Conservation (phyloP, 30 jellyfish, hydroid and myxozoan species). For the Cassiopea xamachana region DNA sequence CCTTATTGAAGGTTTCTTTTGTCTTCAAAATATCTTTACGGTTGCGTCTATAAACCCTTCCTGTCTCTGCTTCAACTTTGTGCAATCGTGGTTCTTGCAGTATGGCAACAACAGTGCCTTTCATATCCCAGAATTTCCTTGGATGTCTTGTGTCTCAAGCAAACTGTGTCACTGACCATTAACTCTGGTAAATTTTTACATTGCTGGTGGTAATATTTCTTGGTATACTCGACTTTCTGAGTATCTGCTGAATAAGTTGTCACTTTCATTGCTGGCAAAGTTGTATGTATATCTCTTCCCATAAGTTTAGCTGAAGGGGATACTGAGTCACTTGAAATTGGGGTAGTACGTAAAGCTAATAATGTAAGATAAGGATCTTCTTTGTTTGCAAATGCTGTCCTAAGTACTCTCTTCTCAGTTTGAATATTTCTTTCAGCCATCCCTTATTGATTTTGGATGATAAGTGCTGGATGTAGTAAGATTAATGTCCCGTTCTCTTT, state of each 20-base stretch:
- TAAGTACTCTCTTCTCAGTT: conserved; percentile 3
- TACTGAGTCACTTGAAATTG: conserved; percentile 5
- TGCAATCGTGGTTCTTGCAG: conserved; percentile 28
- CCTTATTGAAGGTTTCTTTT: conserved; percentile 28
- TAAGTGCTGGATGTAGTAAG: conserved; percentile 16
- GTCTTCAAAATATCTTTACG: conserved; percentile 41
- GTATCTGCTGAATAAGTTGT: conserved; percentile 21
- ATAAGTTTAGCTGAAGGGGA: conserved; percentile 32
- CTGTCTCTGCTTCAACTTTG: conserved; percentile 59
- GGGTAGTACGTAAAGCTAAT: conserved; percentile 44
- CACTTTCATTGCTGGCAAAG: conserved; percentile 8
- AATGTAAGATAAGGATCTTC: conserved; percentile 48
- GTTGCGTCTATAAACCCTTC: conserved; percentile 33
- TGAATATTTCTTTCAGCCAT: conserved; percentile 39
- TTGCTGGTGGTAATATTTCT: conserved; percentile 16
- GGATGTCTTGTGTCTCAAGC: conserved; percentile 51
- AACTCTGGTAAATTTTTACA: conserved; percentile 17
- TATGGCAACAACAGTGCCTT: conserved; percentile 43
- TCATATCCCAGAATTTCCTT: conserved; percentile 36
- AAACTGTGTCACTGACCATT: conserved; percentile 38
- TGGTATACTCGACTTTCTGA: conserved; percentile 17
- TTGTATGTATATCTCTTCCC: background rate
- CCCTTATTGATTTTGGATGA: conserved; percentile 27
- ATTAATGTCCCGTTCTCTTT: background rate
- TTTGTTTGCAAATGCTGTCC: conserved; percentile 44